Evolutionary conservation across 1,140 invertebrate genomes (phyloP).

Genomic region (Drosophila navojoa): DNA sequence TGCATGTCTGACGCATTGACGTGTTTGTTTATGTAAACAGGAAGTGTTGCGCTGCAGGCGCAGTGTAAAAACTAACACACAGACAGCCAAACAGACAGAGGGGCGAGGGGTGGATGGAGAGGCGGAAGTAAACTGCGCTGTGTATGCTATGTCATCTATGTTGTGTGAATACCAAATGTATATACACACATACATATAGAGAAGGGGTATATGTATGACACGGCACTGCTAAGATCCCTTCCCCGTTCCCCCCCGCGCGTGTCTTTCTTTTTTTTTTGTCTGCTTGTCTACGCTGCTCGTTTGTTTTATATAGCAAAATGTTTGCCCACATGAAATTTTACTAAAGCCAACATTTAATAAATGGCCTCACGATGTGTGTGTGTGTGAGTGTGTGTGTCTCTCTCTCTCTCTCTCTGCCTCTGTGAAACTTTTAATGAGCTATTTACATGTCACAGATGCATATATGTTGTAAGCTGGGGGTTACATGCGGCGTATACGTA

Average conservation of each 20-base stretch:
- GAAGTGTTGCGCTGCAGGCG: conserved; percentile 73
- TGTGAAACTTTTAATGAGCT: conserved; percentile 46
- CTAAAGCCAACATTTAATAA: conserved; percentile 71
- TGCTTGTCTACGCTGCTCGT: conserved; percentile 44
- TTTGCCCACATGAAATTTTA: conserved; percentile 71
- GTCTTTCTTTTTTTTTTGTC: conserved; percentile 42
- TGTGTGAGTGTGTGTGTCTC: conserved; percentile 13
- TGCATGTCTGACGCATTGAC: conserved; percentile 66
- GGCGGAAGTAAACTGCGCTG: conserved; percentile 52
- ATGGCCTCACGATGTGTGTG: conserved; percentile 45
- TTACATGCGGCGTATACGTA: conserved; percentile 36
- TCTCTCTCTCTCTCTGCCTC: not conserved
- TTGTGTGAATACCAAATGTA: not conserved
- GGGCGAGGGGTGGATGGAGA: not conserved
- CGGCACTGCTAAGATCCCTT: not conserved
- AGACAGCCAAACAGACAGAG: conserved; percentile 20
- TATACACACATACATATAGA: conserved; percentile 6
- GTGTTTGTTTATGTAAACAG: conserved; percentile 78
- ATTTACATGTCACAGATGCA: conserved; percentile 29
- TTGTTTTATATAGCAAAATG: conserved; percentile 63
- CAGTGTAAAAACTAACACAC: conserved; percentile 35
- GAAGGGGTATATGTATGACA: not conserved
- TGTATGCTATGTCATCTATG: conserved; percentile 20
- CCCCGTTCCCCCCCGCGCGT: not conserved
- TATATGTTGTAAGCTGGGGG: conserved; percentile 1